Base-by-base conservation (phyloP, 2,113 vertebrate genomes). In the Psittacula cyanocephala region DNA sequence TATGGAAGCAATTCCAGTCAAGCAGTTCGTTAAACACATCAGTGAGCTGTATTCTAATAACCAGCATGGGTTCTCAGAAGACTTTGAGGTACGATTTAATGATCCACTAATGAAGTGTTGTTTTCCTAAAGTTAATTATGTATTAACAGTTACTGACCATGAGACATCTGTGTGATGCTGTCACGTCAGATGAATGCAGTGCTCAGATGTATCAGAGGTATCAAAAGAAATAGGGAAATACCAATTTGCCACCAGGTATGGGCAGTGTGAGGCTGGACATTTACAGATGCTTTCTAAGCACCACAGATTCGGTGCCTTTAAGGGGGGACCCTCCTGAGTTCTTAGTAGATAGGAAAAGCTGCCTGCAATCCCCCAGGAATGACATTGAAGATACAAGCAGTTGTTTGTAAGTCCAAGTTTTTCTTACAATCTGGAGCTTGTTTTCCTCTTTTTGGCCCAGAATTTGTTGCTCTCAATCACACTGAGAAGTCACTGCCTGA, bases 1-100 rank as follows among this genome's bases (percentile, higher is more conserved):
- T 94, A 99, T 99, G 98, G 99, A 99, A 95, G 99, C 99, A 83
- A 98, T 99, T 96, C 97, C 98, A 78, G 98, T 99, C 95, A 99
- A 99, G 95, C 98, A 99, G 95, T 99, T 99, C 69, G 97, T 99
- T 88, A 99, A 99, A 97, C 99, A 99, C 95, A 97, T 99, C 85
- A 97, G 98, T 75, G 99, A 99, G 65, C 98, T 99, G 59, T 99
- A 98, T 89, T 98, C 98, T 87, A 99, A 99, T 96, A 99, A 98
- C 97, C 99, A 99, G 96, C 99, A 98, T 70, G 98, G 99, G 80
- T 99, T 99, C 97, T 99, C 99, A 0, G 98, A 99, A 95, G 99
- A 99, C 65, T 99, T 99, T 97, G 99, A 99, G 99, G 99, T 99
- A 98, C 3, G 64, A 79, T 96, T 92, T 97, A 83, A 94, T 96